Percentiles rank a stretch among this genome's conserved stretches.
Conservation (phyloP, 2,113 vertebrate species). For the Notarius quadriscutis region DNA sequence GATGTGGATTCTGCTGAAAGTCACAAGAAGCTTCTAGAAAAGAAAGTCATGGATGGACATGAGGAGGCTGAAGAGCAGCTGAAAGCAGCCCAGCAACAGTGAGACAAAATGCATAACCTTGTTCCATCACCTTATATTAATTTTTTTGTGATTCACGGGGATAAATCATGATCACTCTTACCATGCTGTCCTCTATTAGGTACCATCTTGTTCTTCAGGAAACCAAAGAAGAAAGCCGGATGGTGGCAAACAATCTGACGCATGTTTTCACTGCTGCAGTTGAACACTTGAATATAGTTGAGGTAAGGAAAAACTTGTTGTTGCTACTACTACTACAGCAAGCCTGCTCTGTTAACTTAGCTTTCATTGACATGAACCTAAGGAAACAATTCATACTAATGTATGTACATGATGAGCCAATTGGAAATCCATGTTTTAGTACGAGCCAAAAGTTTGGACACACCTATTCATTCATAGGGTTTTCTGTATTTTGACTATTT, state of each 20-base stretch:
- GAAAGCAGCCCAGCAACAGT: conserved; percentile 74
- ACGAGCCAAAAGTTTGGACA: too few relatives aligned
- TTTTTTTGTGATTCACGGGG: neutral
- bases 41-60: conserved; percentile 69
- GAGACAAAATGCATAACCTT: conserved; percentile 38
- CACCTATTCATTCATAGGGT: too few relatives aligned
- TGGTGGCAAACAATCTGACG: conserved; percentile 69
- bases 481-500: too few relatives aligned
- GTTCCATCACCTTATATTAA: neutral
- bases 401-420: neutral
- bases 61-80: conserved; percentile 70
- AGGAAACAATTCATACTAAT: neutral
- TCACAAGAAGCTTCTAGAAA: conserved; percentile 69
- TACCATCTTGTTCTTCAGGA: conserved; percentile 77
- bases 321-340: neutral
- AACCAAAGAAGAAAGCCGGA: conserved; percentile 72
- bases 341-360: neutral
- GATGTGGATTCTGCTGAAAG: conserved; percentile 70
- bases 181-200: conserved; percentile 53
- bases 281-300: conserved; percentile 66
- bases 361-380: neutral
- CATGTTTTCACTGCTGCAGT: conserved; percentile 64
- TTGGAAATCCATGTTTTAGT: neutral
- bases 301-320: conserved; percentile 58
- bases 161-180: neutral